A percentile compares a stretch with the other conserved stretches of the same genome.
phyloP scores from a whole-genome alignment of 2,113 vertebrate genomes.

The Coturnix japonica region DNA sequence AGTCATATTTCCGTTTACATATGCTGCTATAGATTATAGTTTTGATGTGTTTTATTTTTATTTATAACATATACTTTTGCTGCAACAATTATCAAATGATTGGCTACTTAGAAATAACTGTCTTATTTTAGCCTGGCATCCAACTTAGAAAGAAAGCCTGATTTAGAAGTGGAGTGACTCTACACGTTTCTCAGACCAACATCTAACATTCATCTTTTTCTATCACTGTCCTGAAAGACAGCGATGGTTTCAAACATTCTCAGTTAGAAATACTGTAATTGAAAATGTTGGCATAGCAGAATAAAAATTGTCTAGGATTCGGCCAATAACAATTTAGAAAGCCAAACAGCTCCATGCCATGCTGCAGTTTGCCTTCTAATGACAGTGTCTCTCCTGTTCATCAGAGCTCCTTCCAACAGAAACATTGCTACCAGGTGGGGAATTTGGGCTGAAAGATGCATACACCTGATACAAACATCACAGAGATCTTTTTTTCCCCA shows the following conservation, averaged over 20 bases:
- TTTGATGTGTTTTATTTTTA: neutral
- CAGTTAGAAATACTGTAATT: conserved; percentile 27
- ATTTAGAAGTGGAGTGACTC: neutral
- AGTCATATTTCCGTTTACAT: neutral
- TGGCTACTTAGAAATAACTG: neutral
- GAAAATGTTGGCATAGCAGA: conserved; percentile 5
- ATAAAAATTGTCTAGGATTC: neutral
- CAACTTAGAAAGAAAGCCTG: neutral
- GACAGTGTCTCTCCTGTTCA: neutral
- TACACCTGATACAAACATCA: neutral
- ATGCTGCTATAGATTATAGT: neutral
- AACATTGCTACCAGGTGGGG: conserved; percentile 30
- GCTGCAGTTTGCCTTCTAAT: conserved; percentile 9
- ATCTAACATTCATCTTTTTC: neutral
- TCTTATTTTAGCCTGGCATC: neutral
- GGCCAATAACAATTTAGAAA: neutral
- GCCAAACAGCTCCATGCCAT: neutral
- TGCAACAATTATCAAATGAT: neutral
- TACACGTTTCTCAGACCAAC: neutral
- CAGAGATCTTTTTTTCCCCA: neutral
- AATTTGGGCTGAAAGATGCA: neutral
- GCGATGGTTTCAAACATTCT: neutral
- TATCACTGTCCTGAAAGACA: neutral
- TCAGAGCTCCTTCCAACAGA: conserved; percentile 25
- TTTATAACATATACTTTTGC: neutral